Conservation (phyloP, 2,888 invertebrate genomes). For the Drosophila pegasa region DNA sequence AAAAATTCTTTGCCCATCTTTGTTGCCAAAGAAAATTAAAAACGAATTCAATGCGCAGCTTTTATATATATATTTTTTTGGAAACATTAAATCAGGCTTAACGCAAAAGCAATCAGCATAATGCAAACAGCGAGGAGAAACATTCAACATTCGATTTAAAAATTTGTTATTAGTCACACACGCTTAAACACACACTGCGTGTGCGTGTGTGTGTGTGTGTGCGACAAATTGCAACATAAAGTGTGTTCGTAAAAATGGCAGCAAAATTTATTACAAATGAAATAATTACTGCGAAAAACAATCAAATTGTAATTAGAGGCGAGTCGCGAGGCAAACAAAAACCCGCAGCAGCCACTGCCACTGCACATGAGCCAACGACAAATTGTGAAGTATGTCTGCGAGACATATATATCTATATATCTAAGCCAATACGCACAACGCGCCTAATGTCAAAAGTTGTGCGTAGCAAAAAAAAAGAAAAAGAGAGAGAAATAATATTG, state of each 20-base stretch:
- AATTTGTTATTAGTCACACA: conserved; percentile 26
- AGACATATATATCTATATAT: conserved; percentile 28
- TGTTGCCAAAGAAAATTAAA: not conserved
- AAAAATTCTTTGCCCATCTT: too few relatives aligned
- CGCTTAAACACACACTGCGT: conserved; percentile 3
- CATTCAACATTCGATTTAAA: conserved; percentile 29
- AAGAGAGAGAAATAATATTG: conserved; percentile 5
- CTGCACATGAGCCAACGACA: conserved; percentile 50
- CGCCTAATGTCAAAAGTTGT: conserved; percentile 43
- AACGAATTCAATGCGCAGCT: not conserved
- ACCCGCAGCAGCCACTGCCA: conserved; percentile 25
- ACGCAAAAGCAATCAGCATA: conserved; percentile 25
- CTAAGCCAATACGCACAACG: conserved; percentile 29
- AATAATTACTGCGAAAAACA: conserved; percentile 75
- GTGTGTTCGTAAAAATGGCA: conserved; percentile 64
- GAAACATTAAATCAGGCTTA: conserved; percentile 9
- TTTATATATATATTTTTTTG: not conserved
- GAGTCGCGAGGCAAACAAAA: conserved; percentile 39
- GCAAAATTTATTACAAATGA: conserved; percentile 74
- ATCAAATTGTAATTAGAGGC: conserved; percentile 77
- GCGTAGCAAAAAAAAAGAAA: conserved; percentile 36
- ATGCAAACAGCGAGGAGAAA: conserved; percentile 5
- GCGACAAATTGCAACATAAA: conserved; percentile 68
- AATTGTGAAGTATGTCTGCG: conserved; percentile 52
- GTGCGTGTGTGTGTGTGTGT: conserved; percentile 14